Conservation (phyloP, 2,797 vertebrate genomes). For the Morelia viridis region DNA sequence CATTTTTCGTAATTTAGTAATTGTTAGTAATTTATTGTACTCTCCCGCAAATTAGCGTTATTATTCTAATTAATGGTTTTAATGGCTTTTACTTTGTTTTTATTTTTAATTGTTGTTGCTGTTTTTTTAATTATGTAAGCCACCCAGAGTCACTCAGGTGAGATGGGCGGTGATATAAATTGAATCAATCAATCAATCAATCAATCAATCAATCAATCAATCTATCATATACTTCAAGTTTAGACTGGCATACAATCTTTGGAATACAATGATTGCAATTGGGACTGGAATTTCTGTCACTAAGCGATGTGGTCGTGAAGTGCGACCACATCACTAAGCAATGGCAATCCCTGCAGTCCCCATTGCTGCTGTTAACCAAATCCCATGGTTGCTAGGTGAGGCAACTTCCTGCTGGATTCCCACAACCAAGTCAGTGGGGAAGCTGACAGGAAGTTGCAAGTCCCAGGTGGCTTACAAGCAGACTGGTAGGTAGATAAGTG, state of each 20-base stretch:
- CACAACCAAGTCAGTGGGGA: not conserved
- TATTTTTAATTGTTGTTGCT: too few species aligned
- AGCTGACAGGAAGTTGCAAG: not conserved
- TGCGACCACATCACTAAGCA: not conserved
- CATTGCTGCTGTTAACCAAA: not conserved
- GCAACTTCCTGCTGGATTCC: not conserved
- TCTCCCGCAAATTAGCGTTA: too few species aligned
- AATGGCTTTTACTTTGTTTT: too few species aligned
- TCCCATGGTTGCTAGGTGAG: not conserved
- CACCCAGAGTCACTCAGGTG: too few species aligned
- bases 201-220: too few species aligned
- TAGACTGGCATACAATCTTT: not conserved
- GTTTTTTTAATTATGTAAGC: too few species aligned
- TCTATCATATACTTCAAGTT: not conserved
- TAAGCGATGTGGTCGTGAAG: too few species aligned
- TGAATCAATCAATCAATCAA: too few species aligned
- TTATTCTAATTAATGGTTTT: too few species aligned
- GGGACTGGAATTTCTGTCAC: not conserved
- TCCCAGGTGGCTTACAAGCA: not conserved
- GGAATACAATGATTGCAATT: not conserved
- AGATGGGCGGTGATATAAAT: too few species aligned
- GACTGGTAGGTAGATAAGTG: not conserved
- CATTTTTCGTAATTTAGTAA: not conserved
- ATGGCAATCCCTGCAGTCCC: not conserved
- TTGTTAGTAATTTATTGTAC: too few species aligned